Base-by-base conservation (phyloP, 2,888 invertebrate species). In the Rhingia campestris region DNA sequence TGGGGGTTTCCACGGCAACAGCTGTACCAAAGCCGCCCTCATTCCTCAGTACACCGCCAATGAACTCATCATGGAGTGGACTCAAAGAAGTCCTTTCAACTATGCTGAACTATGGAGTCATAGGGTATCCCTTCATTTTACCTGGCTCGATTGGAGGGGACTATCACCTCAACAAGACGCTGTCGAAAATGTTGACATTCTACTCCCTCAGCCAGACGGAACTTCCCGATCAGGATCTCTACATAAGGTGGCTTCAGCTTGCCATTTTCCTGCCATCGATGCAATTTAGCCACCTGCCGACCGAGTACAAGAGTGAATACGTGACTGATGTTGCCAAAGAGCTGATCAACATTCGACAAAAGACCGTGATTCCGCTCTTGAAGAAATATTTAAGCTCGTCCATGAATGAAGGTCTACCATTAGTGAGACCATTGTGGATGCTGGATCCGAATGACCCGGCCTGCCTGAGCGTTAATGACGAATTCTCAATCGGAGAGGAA, bases 111-210 rank as follows among this genome's bases (percentile, higher is more conserved):
- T 96, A 98, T 87, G 98, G 98, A 0, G 94, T 98, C 30, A 94
- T 97, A 61, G 99, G 99, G 0, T 98, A 96, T 91, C 98, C 98
- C 0, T 98, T 98, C 88, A 94, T 98, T 51, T 95, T 98, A 92
- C 97, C 98, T 0, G 98, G 98, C 0, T 96, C 98, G 4, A 97
- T 99, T 0, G 99, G 99, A 0, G 99, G 98, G 0, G 97, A 97
- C 88, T 95, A 95, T 49, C 93, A 94, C 59, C 92, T 95, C 84
- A 93, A 94, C 3, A 88, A 87, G 2, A 86, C 88, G 4, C 77
- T 89, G 9, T 93, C 93, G 1, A 91, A 91, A 87, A 91, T 91
- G 90, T 81, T 90, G 6, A 89, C 93, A 14, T 94, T 93, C 77
- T 93, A 92, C 88, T 90, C 92, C 84, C 92, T 92, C 59, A 93